Conservation (phyloP, 1,140 invertebrate genomes). For the Bombus soroeensis region DNA sequence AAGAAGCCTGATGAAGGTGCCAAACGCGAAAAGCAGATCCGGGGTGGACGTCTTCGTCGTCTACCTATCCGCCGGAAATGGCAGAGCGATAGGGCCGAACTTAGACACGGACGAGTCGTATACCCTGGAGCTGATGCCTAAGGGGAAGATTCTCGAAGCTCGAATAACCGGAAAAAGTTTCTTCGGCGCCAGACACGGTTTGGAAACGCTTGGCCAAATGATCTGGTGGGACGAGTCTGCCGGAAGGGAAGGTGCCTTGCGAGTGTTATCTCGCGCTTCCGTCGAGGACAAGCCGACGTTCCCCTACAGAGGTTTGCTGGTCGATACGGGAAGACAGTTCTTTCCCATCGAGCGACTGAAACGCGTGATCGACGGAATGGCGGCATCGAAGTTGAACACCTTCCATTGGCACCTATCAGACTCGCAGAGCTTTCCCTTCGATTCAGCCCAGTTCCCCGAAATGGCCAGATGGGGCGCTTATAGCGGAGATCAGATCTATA, state of each 20-base stretch:
- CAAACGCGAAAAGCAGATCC: conserved; percentile 74
- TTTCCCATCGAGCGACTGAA: conserved; percentile 86
- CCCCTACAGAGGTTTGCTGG: conserved; percentile 87
- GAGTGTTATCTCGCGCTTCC: conserved; percentile 80
- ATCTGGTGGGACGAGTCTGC: conserved; percentile 89
- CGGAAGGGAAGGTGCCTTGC: conserved; percentile 84
- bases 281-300: conserved; percentile 89
- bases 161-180: conserved; percentile 87
- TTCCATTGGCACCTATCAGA: conserved; percentile 95
- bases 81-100: conserved; percentile 80
- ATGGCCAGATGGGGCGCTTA: conserved; percentile 90
- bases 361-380: conserved; percentile 91
- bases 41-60: conserved; percentile 76
- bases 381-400: conserved; percentile 91
- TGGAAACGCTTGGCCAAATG: conserved; percentile 91
- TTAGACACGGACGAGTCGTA: conserved; percentile 90
- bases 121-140: conserved; percentile 84
- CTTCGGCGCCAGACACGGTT: conserved; percentile 90
- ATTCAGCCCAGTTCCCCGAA: conserved; percentile 88
- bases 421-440: conserved; percentile 92
- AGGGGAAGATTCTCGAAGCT: conserved; percentile 83
- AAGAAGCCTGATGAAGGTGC: conserved; percentile 73
- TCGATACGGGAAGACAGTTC: conserved; percentile 91
- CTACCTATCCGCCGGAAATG: conserved; percentile 71
- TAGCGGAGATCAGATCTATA: conserved; percentile 87